These are phyloP conservation scores for Spinibarbus caldwelli DNA, from an alignment of 2,797 vertebrate species.

Conservation along the genomic window DNA sequence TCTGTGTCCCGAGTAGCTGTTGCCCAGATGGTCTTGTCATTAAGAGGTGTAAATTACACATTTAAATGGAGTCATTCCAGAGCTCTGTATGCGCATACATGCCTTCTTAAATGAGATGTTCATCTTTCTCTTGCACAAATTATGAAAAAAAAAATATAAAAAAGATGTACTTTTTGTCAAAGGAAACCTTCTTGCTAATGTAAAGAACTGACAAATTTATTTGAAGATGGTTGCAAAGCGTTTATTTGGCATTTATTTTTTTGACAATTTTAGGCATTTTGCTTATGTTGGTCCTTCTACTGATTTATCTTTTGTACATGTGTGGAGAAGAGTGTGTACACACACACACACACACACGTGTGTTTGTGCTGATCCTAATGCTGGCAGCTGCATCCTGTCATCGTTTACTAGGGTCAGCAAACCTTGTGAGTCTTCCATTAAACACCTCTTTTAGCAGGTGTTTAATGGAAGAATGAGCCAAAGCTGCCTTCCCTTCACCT, in stretches of 20 bases:
- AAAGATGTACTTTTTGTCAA: neutral
- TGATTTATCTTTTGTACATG: neutral
- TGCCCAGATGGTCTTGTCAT: slow-evolving; percentile 60
- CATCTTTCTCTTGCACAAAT: neutral
- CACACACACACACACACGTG: neutral
- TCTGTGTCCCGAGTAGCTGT: slow-evolving; percentile 44
- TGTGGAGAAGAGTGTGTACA: neutral
- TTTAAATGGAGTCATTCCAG: slow-evolving; percentile 51
- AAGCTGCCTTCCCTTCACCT: slow-evolving; percentile 35
- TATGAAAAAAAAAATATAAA: neutral
- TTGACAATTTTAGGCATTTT: neutral
- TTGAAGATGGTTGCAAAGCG: too few relatives aligned
- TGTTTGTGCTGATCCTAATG: slow-evolving; percentile 40
- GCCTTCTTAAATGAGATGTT: neutral
- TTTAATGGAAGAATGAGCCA: slow-evolving; percentile 51
- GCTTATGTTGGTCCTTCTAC: neutral
- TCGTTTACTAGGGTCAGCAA: slow-evolving; percentile 54
- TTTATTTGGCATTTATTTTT: neutral
- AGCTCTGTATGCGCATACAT: neutral
- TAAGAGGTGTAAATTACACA: slow-evolving; percentile 64
- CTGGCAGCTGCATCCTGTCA: slow-evolving; percentile 49
- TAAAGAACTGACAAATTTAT: neutral
- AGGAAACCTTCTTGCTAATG: neutral
- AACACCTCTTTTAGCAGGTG: slow-evolving; percentile 45
- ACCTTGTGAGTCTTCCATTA: slow-evolving; percentile 39